Conservation (phyloP, 2,113 vertebrate genomes). For the Galeopterus variegatus region DNA sequence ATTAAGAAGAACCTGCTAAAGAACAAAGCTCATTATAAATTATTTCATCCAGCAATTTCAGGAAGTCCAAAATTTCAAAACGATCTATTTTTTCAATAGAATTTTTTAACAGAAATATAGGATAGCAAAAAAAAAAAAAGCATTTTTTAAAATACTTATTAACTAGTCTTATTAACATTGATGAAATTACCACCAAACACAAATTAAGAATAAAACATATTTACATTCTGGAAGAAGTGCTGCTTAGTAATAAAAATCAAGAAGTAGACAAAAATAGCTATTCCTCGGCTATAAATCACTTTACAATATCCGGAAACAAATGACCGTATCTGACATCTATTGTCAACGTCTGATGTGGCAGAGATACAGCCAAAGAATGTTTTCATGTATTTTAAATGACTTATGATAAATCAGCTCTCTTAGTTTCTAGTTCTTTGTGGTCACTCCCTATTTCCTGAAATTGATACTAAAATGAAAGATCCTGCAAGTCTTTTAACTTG, state of each 20-base stretch:
- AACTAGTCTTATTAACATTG: conserved; percentile 25
- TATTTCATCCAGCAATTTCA: background rate
- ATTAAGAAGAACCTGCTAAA: background rate
- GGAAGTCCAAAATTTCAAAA: background rate
- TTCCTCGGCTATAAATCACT: background rate
- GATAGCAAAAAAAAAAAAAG: background rate
- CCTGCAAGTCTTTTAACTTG: background rate
- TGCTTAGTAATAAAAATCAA: conserved; percentile 45
- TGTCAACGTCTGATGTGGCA: background rate
- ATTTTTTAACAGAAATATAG: background rate
- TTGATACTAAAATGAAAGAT: background rate
- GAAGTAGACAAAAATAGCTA: background rate
- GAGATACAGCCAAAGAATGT: background rate
- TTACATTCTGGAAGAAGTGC: background rate
- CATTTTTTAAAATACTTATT: background rate
- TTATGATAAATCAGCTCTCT: background rate
- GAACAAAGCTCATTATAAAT: background rate
- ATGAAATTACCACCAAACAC: background rate
- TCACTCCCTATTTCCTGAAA: background rate
- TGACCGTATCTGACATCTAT: background rate
- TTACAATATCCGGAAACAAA: background rate
- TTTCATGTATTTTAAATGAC: background rate
- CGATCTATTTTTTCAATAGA: background rate
- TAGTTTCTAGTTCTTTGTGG: background rate
- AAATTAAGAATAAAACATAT: background rate